A percentile compares a stretch with the other conserved stretches of the same genome.
Evolutionary conservation across 2,113 vertebrate genomes (phyloP).

Genomic region (Brachypodius melanocephalos): DNA sequence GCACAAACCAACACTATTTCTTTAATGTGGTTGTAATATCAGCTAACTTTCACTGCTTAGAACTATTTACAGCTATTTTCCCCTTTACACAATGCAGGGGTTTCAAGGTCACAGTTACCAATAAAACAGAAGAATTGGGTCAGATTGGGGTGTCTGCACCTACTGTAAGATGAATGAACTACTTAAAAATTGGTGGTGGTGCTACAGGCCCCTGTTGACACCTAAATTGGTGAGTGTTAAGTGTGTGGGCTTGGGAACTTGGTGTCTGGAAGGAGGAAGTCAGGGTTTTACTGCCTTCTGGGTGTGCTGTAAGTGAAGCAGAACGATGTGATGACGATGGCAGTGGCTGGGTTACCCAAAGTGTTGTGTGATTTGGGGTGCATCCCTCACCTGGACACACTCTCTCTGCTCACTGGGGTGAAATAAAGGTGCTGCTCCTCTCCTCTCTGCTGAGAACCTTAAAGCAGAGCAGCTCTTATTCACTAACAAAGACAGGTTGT

Average conservation of each 20-base stretch:
- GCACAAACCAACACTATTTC: background rate
- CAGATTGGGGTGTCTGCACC: background rate
- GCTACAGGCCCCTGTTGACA: rapidly evolving
- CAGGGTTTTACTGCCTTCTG: background rate
- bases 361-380: background rate
- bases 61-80: background rate
- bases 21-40: background rate
- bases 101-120: background rate
- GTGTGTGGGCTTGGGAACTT: background rate
- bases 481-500: background rate
- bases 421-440: background rate
- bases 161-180: background rate
- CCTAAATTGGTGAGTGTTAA: background rate
- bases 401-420: background rate
- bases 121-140: background rate
- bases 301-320: background rate
- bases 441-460: background rate
- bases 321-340: rapidly evolving
- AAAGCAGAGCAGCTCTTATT: background rate
- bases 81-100: background rate
- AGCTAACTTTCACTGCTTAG: background rate
- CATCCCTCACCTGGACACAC: background rate
- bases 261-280: background rate
- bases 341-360: background rate
- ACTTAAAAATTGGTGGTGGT: background rate